A percentile compares a stretch with the other conserved stretches of the same genome.
These are phyloP conservation scores for Astyanax mexicanus DNA, from an alignment of 2,797 vertebrate species.

Conservation along the genomic window DNA sequence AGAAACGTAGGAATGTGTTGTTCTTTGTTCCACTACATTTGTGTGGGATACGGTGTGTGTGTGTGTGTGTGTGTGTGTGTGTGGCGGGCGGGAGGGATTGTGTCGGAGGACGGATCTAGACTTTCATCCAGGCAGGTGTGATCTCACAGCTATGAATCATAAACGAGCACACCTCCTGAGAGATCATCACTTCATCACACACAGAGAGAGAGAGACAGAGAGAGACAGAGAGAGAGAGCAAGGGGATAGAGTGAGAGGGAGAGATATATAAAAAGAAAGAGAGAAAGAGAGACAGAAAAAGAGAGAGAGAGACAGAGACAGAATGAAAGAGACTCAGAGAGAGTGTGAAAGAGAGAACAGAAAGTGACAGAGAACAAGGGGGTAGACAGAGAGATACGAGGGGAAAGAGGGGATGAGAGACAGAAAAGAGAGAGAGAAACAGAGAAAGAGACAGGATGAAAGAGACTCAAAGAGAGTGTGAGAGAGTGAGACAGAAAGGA, in stretches of 20 bases:
- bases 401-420: not conserved
- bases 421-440: not conserved
- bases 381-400: not conserved
- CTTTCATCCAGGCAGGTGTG: conserved; percentile 53
- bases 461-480: not conserved
- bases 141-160: conserved; percentile 73
- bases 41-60: not conserved
- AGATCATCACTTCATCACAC: conserved; percentile 66
- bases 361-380: not conserved
- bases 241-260: not conserved
- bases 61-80: not conserved
- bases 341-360: too few species aligned
- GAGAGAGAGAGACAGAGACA: not conserved
- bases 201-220: not conserved
- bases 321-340: not conserved
- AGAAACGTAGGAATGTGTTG: not conserved
- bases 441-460: not conserved
- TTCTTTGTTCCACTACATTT: not conserved
- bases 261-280: conserved; percentile 36
- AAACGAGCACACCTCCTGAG: conserved; percentile 70
- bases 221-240: not conserved
- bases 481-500: not conserved
- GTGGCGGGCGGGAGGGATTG: not conserved
- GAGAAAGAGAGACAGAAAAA: not conserved
- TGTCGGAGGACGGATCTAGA: conserved; percentile 54